A percentile compares a stretch with the other conserved stretches of the same genome.
Evolutionary conservation across 2,113 vertebrate species (phyloP).

Genomic region (Syngnathoides biaculeatus): DNA sequence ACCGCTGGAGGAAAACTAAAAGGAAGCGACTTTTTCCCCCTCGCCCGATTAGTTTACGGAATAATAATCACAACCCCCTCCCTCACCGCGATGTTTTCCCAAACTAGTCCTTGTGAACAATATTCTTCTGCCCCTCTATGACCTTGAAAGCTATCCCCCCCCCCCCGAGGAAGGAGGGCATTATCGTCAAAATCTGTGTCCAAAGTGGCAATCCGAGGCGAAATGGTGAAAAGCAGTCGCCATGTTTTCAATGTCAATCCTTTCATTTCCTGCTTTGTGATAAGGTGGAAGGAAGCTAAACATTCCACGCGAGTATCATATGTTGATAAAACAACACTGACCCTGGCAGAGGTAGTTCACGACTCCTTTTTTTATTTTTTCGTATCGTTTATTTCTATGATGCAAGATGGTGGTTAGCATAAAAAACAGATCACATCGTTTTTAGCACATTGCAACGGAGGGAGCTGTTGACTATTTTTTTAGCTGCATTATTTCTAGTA

Average conservation of each 20-base stretch:
- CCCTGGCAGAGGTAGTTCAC: slow-evolving; percentile 44
- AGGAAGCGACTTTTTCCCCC: slow-evolving; percentile 16
- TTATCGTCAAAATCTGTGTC: slow-evolving; percentile 48
- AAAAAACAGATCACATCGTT: background rate
- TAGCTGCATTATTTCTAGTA: background rate
- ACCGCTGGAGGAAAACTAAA: background rate
- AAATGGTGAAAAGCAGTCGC: slow-evolving; percentile 30
- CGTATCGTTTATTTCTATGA: background rate
- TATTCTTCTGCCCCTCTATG: slow-evolving; percentile 36
- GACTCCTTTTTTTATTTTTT: slow-evolving; percentile 10
- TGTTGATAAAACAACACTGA: slow-evolving; percentile 65
- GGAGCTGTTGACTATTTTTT: background rate
- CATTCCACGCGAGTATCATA: slow-evolving; percentile 62
- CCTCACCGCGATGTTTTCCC: slow-evolving; percentile 52
- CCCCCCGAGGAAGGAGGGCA: slow-evolving; percentile 33
- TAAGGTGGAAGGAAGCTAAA: slow-evolving; percentile 62
- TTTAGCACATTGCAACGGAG: background rate
- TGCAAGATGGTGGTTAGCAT: background rate
- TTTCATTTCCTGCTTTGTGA: slow-evolving; percentile 76
- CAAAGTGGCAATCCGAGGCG: slow-evolving; percentile 35
- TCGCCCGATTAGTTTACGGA: slow-evolving; percentile 16
- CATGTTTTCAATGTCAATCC: slow-evolving; percentile 68
- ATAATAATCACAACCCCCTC: slow-evolving; percentile 50
- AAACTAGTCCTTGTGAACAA: background rate
- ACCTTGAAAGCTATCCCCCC: slow-evolving; percentile 36